A percentile compares a stretch with the other conserved stretches of the same genome.
Evolutionary conservation across 1,140 invertebrate species (phyloP).

Genomic region (Scaptodrosophila lebanonensis): DNA sequence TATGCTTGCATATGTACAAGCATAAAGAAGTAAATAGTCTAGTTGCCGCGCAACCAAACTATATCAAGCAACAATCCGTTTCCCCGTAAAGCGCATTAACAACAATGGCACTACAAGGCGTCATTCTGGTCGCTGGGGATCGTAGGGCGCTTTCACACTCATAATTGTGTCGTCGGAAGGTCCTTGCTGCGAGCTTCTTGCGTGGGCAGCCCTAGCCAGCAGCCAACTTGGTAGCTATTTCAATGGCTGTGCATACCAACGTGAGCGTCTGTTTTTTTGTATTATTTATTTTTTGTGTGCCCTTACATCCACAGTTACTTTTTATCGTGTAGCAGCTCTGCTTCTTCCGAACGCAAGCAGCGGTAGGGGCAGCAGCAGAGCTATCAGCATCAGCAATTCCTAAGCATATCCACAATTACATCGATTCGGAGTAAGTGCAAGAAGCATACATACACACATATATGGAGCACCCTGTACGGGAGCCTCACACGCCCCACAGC

Average conservation of each 20-base stretch:
- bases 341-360: no score
- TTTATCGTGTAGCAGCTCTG: slow-evolving; percentile 9
- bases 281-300: slow-evolving; percentile 43
- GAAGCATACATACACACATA: slow-evolving; percentile 5
- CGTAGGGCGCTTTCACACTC: slow-evolving; percentile 9
- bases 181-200: slow-evolving; percentile 13
- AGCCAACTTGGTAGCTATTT: slow-evolving; percentile 20
- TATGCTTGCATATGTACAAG: background rate
- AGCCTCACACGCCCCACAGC: slow-evolving; percentile 31
- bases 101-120: background rate
- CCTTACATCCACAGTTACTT: slow-evolving; percentile 1
- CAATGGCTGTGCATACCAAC: slow-evolving; percentile 42
- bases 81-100: slow-evolving; percentile 40
- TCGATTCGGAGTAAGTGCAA: no score
- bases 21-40: slow-evolving; percentile 47
- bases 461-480: slow-evolving; percentile 30
- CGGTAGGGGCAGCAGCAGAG: no score
- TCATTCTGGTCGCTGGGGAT: background rate
- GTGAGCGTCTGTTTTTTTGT: slow-evolving; percentile 35
- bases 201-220: no score
- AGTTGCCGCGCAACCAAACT: slow-evolving; percentile 50
- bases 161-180: slow-evolving; percentile 43
- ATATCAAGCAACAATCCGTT: slow-evolving; percentile 47
- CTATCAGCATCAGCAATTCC: no score
- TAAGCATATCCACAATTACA: no score